Conservation (phyloP, 2,888 invertebrate species). For the Eucriotettix oculatus region DNA sequence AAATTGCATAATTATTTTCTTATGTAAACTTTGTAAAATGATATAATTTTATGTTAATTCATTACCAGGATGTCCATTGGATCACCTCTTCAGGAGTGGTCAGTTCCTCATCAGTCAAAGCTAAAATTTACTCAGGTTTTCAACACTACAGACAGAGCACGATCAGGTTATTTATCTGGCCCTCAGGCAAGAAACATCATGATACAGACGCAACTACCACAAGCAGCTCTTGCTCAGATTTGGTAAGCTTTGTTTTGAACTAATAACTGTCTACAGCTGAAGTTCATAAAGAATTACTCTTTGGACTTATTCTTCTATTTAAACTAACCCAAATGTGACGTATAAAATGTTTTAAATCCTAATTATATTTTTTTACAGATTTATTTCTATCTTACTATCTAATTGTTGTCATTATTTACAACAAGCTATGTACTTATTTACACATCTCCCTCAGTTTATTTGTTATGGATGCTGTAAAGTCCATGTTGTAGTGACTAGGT, state of each 20-base stretch:
- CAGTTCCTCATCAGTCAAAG: conserved; percentile 65
- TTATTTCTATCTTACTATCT: neutral
- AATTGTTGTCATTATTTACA: too few relatives aligned
- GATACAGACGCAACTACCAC: conserved; percentile 82
- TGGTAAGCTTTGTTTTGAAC: conserved; percentile 37
- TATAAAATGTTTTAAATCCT: too few relatives aligned
- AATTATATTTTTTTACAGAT: neutral
- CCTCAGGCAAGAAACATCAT: conserved; percentile 85
- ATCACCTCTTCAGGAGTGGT: conserved; percentile 60
- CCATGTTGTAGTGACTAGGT: too few relatives aligned
- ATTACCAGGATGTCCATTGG: conserved; percentile 18
- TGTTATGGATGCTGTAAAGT: too few relatives aligned
- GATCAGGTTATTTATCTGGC: conserved; percentile 77
- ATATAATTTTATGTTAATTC: neutral
- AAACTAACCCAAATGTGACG: neutral
- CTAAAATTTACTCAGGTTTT: conserved; percentile 88
- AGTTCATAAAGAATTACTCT: neutral
- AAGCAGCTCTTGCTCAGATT: conserved; percentile 78
- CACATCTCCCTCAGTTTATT: too few relatives aligned
- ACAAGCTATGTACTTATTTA: too few relatives aligned
- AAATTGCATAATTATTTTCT: neutral
- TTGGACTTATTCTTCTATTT: neutral
- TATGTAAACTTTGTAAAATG: neutral
- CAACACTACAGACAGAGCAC: conserved; percentile 75
- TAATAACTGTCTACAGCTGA: neutral